These are phyloP conservation scores for Temnothorax unifasciatus DNA, from an alignment of 2,888 invertebrate genomes.

Conservation along the genomic window DNA sequence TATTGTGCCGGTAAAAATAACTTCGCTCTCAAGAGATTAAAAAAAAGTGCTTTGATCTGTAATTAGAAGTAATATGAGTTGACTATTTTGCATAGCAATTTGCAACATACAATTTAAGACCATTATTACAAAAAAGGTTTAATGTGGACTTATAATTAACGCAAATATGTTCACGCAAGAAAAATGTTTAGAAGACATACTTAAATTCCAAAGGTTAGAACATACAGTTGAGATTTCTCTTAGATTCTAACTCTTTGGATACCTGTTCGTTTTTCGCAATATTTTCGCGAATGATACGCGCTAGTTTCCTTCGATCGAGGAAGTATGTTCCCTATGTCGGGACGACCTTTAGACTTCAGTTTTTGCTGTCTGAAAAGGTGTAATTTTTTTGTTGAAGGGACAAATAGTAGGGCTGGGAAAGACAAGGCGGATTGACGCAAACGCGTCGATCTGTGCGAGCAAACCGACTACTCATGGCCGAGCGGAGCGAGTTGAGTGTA, in stretches of 20 bases:
- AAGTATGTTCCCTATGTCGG: background rate
- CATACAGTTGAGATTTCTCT: background rate
- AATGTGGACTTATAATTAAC: background rate
- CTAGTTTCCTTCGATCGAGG: background rate
- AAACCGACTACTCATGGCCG: constrained; percentile 17
- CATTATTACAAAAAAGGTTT: background rate
- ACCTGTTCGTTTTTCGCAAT: background rate
- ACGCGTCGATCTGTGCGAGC: constrained; percentile 16
- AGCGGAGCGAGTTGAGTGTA: constrained; percentile 1
- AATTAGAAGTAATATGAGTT: background rate
- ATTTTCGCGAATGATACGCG: background rate
- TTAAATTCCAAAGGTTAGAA: background rate
- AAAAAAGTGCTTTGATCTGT: background rate
- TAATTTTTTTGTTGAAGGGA: constrained; percentile 31
- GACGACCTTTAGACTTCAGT: constrained; percentile 15
- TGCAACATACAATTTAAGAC: constrained; percentile 1
- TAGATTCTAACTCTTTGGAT: background rate
- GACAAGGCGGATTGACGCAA: constrained; percentile 28
- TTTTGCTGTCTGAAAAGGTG: constrained; percentile 1
- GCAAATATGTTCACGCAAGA: background rate
- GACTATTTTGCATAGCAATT: background rate
- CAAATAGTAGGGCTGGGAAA: background rate
- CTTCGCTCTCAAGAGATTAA: background rate
- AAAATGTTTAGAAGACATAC: background rate
- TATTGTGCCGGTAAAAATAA: background rate